Evolutionary conservation across 2,113 vertebrate genomes (phyloP).

Genomic region (Bubalus kerabau): DNA sequence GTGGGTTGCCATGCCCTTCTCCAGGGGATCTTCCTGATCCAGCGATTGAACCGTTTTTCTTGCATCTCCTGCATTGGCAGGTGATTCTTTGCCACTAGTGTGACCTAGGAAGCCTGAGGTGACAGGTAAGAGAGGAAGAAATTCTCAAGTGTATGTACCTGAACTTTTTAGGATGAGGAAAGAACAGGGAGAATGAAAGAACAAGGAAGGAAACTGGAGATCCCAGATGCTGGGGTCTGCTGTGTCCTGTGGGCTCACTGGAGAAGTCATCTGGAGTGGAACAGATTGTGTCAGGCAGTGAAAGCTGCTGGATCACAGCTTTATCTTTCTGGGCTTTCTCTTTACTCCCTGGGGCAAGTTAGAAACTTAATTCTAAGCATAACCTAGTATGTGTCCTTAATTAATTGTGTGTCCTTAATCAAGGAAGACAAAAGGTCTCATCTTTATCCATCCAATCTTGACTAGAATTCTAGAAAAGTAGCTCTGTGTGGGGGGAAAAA

Average conservation of each 20-base stretch:
- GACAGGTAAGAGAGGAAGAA: background rate
- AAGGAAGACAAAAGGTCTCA: background rate
- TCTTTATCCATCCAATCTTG: background rate
- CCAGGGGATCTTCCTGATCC: background rate
- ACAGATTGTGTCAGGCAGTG: background rate
- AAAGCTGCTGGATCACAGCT: slow-evolving; percentile 9
- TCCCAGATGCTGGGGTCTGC: background rate
- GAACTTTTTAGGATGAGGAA: background rate
- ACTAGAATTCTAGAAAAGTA: background rate
- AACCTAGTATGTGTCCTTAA: background rate
- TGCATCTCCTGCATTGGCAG: background rate
- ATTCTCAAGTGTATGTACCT: background rate
- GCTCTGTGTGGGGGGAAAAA: background rate
- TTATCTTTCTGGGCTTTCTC: slow-evolving; percentile 18
- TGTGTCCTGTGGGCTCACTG: background rate
- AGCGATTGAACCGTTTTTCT: accelerated
- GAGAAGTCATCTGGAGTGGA: background rate
- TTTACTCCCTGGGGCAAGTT: background rate
- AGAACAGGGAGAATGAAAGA: background rate
- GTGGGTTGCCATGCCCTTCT: background rate
- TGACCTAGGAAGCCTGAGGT: background rate
- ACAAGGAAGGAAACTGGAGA: background rate
- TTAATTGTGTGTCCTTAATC: background rate
- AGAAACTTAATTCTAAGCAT: slow-evolving; percentile 21
- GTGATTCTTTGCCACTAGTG: background rate